Percentiles rank a stretch among this genome's conserved stretches.
phyloP scores from a whole-genome alignment of 1,140 invertebrate species.

The Prorops nasuta region DNA sequence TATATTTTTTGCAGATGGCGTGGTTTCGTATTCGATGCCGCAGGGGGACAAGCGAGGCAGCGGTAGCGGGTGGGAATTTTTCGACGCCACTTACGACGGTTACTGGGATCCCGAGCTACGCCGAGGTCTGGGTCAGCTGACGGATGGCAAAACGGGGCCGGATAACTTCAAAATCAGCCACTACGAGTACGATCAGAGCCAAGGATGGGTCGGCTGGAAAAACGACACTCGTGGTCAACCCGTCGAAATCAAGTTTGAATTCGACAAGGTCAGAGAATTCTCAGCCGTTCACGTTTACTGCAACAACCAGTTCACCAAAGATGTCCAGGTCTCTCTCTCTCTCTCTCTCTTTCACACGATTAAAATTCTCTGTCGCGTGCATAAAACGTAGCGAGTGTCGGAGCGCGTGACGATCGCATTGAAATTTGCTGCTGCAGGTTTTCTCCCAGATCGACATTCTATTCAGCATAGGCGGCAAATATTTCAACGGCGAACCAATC shows the following conservation, averaged over 20 bases:
- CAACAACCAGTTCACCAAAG: constrained; percentile 77
- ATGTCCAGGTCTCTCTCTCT: constrained; percentile 65
- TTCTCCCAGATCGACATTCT: constrained; percentile 76
- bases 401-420: too few species aligned
- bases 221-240: constrained; percentile 72
- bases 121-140: constrained; percentile 71
- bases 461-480: constrained; percentile 80
- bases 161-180: constrained; percentile 72
- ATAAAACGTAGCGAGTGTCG: too few species aligned
- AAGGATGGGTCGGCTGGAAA: constrained; percentile 90
- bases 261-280: constrained; percentile 83
- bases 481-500: constrained; percentile 73
- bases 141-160: constrained; percentile 67
- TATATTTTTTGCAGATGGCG: constrained; percentile 62
- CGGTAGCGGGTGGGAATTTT: constrained; percentile 68
- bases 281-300: constrained; percentile 76
- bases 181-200: constrained; percentile 59
- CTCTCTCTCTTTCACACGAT: too few species aligned
- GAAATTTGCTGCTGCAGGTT: constrained; percentile 56
- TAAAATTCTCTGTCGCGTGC: not conserved
- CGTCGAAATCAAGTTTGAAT: constrained; percentile 80
- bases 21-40: constrained; percentile 79
- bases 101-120: constrained; percentile 63
- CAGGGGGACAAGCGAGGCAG: constrained; percentile 74
- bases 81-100: constrained; percentile 80